phyloP scores from a whole-genome alignment of 2,797 vertebrate genomes.

The Phaenicophaeus curvirostris region DNA sequence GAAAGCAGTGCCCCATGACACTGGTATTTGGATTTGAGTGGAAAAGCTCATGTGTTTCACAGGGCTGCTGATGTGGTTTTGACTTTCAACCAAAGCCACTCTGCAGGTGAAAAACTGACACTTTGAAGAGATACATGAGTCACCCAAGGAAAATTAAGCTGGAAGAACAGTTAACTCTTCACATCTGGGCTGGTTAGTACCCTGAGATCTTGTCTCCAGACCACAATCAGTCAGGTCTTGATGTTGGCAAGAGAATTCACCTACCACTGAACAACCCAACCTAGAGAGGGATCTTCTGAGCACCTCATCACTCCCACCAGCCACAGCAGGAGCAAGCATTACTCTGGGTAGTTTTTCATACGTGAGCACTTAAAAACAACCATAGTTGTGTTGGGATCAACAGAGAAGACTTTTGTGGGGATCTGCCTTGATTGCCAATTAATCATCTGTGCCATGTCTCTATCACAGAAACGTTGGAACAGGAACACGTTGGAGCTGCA shows the following conservation, averaged over 20 bases:
- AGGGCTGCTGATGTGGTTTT: not conserved
- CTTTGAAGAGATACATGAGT: not conserved
- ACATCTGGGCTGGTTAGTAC: not conserved
- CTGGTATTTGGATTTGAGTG: not conserved
- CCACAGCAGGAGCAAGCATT: not conserved
- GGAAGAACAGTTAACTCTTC: not conserved
- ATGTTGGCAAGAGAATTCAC: not conserved
- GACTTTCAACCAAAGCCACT: not conserved
- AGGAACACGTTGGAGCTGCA: no score
- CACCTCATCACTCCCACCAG: not conserved
- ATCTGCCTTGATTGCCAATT: not conserved
- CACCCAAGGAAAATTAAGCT: not conserved
- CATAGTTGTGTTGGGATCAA: fast-evolving
- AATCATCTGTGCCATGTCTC: no score
- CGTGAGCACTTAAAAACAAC: not conserved
- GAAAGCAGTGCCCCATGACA: fast-evolving
- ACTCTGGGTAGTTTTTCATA: fast-evolving
- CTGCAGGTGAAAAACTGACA: not conserved
- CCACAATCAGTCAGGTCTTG: not conserved
- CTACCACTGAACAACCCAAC: not conserved
- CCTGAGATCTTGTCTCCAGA: not conserved
- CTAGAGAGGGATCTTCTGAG: not conserved
- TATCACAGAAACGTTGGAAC: no score
- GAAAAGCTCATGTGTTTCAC: not conserved
- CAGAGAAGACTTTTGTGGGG: not conserved